Base-by-base conservation (phyloP, 2,797 vertebrate genomes). In the Pelodytes ibericus region DNA sequence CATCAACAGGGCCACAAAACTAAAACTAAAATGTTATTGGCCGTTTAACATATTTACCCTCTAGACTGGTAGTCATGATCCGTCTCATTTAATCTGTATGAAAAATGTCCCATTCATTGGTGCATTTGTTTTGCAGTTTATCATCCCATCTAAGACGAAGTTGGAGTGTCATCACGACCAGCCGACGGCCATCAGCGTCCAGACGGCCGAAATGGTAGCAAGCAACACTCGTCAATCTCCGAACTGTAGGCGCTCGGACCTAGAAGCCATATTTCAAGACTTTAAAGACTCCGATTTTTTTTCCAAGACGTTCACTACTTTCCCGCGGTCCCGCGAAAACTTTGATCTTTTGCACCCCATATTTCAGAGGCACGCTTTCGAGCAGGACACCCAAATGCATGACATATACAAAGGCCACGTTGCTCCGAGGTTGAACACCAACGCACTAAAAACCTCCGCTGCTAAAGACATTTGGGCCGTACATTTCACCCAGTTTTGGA, bases 181-280 rank as follows among this genome's bases (percentile, higher is more conserved):
- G 53, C 98, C 96, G n/a, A 87, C 82, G 82, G 94, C 95, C 66
- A 72, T 99, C 86, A 98, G 97, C 0, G 86, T 99, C 82, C 98
- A 99, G 88, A 98, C 96, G 16, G 97, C 98, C 9, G 98, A 99
- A 88, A 96, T 99, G 95, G 94, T 96, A 75, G 96, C 96, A 75
- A 98, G 95, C 0, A 99, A 99, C 86, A 96, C 96, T 0, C 93
- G 98, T 25, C 95, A 95, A 74, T 92, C 95, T 0, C 81, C 94
- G 3, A 93, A 95, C 82, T 99, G 98, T 87, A 92, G 94, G 4
- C 96, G 96, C 75, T 94, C 96, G 30, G 92, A 97, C 84, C 91
- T 99, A 0, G 95, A 99, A 88, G 89, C 94, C 73, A 87, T 98
- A 79, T 92, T 99, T 83, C 95, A 96, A 83, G 93, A 95, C 62